A percentile compares a stretch with the other conserved stretches of the same genome.
Conservation (phyloP, 1,140 invertebrate genomes). For the Euura lappo region DNA sequence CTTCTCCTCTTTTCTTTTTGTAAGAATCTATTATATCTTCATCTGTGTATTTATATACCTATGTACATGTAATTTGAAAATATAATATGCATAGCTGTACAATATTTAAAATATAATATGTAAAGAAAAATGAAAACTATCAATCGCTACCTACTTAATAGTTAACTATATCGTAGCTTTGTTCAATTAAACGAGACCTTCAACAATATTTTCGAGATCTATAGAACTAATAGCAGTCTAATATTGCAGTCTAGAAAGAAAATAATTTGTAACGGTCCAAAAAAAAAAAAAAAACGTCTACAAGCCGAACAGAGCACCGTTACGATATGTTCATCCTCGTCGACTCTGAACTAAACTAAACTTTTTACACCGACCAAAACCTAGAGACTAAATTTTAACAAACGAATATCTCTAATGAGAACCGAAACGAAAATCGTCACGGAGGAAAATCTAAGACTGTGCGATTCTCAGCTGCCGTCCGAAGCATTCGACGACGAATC, state of each 20-base stretch:
- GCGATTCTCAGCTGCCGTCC: conserved; percentile 41
- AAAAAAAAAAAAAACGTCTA: not conserved
- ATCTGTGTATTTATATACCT: too few species aligned
- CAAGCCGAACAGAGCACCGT: not conserved
- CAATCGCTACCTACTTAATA: too few species aligned
- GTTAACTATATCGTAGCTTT: too few species aligned
- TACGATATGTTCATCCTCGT: not conserved
- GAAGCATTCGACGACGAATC: conserved; percentile 57
- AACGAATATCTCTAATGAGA: not conserved
- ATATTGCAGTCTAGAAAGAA: not conserved
- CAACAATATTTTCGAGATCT: too few species aligned
- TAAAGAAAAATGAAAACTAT: too few species aligned
- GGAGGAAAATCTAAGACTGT: not conserved
- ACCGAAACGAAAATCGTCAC: not conserved
- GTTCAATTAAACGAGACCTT: too few species aligned
- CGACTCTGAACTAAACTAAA: not conserved
- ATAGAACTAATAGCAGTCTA: not conserved
- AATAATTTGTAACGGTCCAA: not conserved
- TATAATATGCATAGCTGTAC: too few species aligned
- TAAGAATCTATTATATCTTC: too few species aligned
- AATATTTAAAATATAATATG: too few species aligned
- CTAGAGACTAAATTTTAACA: not conserved
- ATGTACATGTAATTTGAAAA: too few species aligned
- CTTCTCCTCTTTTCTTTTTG: too few species aligned
- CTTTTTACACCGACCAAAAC: not conserved